Conservation (phyloP, 2,888 invertebrate genomes). For the Lapara coniferarum region DNA sequence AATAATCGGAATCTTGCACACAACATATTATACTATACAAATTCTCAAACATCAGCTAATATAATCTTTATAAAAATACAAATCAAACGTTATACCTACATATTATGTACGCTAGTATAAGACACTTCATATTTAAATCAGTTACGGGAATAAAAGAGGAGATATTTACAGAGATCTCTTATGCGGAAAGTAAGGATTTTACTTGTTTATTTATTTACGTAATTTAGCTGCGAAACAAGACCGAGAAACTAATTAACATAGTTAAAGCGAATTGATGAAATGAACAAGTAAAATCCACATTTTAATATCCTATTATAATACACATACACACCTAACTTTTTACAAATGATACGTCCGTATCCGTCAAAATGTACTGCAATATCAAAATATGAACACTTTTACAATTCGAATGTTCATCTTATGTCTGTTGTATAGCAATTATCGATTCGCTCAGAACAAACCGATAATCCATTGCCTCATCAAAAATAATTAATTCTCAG, state of each 20-base stretch:
- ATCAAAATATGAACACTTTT: slow-evolving; percentile 66
- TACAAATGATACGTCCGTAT: slow-evolving; percentile 19
- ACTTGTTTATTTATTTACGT: slow-evolving; percentile 7
- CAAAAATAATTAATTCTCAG: slow-evolving; percentile 40
- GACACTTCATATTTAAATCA: slow-evolving; percentile 60
- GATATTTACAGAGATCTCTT: slow-evolving; percentile 54
- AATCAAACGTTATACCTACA: slow-evolving; percentile 51
- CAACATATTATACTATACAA: slow-evolving; percentile 37
- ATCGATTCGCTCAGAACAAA: slow-evolving; percentile 5
- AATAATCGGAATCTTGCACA: slow-evolving; percentile 35
- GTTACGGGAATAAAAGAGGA: slow-evolving; percentile 44
- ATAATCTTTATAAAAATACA: slow-evolving; percentile 70
- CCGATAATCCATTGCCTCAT: slow-evolving; percentile 1
- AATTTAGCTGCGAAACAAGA: background rate
- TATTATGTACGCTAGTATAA: slow-evolving; percentile 52
- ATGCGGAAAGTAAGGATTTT: slow-evolving; percentile 31
- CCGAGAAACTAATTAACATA: background rate
- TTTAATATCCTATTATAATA: slow-evolving; percentile 38
- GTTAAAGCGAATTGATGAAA: background rate
- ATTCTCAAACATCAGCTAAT: slow-evolving; percentile 49
- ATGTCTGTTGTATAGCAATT: slow-evolving; percentile 1
- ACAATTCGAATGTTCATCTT: slow-evolving; percentile 24
- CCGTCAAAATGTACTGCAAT: slow-evolving; percentile 33
- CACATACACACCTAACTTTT: slow-evolving; percentile 31
- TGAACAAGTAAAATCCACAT: slow-evolving; percentile 38